phyloP scores from a whole-genome alignment of 64 coral and sea anemone species.

The Trachythela sp. region DNA sequence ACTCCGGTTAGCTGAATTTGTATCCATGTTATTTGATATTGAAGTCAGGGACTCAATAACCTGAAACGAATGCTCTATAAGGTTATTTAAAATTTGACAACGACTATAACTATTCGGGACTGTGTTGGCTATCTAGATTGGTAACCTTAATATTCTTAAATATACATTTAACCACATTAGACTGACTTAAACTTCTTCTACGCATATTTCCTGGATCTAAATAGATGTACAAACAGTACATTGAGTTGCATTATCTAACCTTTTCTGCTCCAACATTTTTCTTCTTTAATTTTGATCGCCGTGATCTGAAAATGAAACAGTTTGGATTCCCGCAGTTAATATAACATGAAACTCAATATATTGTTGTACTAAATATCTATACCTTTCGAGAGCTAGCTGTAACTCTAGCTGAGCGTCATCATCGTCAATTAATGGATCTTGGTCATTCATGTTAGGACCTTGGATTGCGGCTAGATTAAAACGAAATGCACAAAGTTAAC shows the following conservation, averaged over 20 bases:
- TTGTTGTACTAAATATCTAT: background rate
- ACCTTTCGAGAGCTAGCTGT: slow-evolving; percentile 59
- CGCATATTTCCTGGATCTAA: no score
- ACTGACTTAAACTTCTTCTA: no score
- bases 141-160: no score
- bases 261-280: slow-evolving; percentile 42
- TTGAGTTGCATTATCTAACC: background rate
- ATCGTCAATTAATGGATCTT: slow-evolving; percentile 45
- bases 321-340: background rate
- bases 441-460: background rate
- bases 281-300: slow-evolving; percentile 51
- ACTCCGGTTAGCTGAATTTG: background rate
- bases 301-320: slow-evolving; percentile 32
- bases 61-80: slow-evolving; percentile 7
- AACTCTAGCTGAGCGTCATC: slow-evolving; percentile 68
- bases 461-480: background rate
- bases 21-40: slow-evolving; percentile 10
- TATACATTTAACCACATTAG: no score
- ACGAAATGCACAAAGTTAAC: background rate
- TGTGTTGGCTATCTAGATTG: no score
- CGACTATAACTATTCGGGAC: no score
- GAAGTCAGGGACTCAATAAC: slow-evolving; percentile 28
- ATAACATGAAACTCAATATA: background rate
- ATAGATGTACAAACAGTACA: no score
- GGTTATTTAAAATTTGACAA: no score